A percentile compares a stretch with the other conserved stretches of the same genome.
Conservation (phyloP, 2,888 invertebrate genomes). For the Sinelater perroti region DNA sequence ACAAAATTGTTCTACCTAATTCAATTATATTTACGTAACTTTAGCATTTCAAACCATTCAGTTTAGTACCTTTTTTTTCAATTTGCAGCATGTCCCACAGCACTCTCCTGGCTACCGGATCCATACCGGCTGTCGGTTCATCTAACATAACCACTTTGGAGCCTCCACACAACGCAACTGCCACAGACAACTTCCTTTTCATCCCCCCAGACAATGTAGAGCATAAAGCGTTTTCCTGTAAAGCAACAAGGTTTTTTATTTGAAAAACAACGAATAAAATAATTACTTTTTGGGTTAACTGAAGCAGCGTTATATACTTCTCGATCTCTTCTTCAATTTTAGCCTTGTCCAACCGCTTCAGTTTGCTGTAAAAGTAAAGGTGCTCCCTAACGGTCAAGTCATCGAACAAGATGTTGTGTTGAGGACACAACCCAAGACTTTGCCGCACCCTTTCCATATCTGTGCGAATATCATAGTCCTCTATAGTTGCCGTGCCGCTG, state of each 20-base stretch:
- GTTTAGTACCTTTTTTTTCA: constrained; percentile 67
- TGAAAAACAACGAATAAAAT: constrained; percentile 67
- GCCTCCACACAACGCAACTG: constrained; percentile 78
- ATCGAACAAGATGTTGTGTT: constrained; percentile 85
- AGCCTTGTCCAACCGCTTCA: constrained; percentile 69
- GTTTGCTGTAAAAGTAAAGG: constrained; percentile 79
- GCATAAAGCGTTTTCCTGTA: constrained; percentile 64
- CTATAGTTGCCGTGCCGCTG: constrained; percentile 74
- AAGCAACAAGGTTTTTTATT: constrained; percentile 57
- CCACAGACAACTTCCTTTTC: constrained; percentile 79
- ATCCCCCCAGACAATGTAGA: constrained; percentile 79
- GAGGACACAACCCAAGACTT: constrained; percentile 83
- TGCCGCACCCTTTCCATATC: constrained; percentile 71
- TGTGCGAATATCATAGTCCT: constrained; percentile 73
- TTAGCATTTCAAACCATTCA: background rate
- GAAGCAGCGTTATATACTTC: constrained; percentile 70
- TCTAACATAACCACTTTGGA: constrained; percentile 78
- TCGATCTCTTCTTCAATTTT: constrained; percentile 69
- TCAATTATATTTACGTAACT: background rate
- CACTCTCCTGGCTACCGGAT: constrained; percentile 83
- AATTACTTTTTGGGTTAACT: constrained; percentile 77
- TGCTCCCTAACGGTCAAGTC: constrained; percentile 85
- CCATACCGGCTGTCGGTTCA: constrained; percentile 87
- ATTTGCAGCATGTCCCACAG: constrained; percentile 83
- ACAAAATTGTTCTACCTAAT: constrained; percentile 77